phyloP scores from a whole-genome alignment of 1,140 invertebrate species.

The Adoxophyes honmai region DNA sequence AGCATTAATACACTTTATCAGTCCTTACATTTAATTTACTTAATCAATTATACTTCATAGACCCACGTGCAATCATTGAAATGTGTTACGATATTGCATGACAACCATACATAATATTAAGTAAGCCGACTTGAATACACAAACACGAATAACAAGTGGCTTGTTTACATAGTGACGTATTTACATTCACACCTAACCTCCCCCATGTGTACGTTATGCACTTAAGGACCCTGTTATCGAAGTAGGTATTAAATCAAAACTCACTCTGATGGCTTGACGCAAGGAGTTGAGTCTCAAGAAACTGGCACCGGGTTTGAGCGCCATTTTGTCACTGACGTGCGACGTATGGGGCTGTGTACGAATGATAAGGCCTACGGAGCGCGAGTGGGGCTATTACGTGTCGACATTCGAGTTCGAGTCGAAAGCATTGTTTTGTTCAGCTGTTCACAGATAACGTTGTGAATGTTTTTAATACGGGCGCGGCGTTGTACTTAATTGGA shows the following conservation, averaged over 20 bases:
- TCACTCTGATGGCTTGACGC: slow-evolving; percentile 40
- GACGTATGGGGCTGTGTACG: not conserved
- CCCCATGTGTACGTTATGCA: not conserved
- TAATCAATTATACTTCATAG: too few species aligned
- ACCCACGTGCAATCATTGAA: not conserved
- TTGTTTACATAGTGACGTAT: slow-evolving; percentile 10
- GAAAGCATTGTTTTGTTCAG: too few species aligned
- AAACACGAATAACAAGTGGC: not conserved
- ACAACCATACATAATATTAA: not conserved
- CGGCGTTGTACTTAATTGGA: too few species aligned
- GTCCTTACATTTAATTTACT: too few species aligned
- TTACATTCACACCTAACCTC: not conserved
- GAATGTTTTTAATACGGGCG: too few species aligned
- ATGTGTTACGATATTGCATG: not conserved
- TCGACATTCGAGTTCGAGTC: slow-evolving; percentile 5
- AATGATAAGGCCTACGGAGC: too few species aligned
- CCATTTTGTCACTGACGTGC: slow-evolving; percentile 51
- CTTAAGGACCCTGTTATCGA: not conserved
- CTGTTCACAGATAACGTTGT: too few species aligned
- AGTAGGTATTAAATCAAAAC: slow-evolving; percentile 22
- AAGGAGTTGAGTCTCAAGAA: slow-evolving; percentile 41
- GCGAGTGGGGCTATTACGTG: not conserved
- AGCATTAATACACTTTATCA: too few species aligned
- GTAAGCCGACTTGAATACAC: not conserved
- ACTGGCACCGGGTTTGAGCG: slow-evolving; percentile 47